Evolutionary conservation across 2,888 invertebrate species (phyloP).

Genomic region (Plagiodera versicolora): DNA sequence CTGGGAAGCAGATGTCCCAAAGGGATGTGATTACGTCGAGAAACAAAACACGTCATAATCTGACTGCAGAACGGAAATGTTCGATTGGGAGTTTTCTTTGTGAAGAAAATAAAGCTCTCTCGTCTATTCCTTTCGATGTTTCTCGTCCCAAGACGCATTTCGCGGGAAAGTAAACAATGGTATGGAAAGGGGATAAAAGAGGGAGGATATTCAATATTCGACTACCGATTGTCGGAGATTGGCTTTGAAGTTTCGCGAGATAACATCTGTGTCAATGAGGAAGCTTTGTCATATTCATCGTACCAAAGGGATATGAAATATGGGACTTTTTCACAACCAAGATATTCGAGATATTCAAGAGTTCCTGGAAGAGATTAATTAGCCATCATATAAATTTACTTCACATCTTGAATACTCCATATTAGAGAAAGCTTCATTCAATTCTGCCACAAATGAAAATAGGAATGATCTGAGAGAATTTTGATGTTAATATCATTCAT

Average conservation of each 20-base stretch:
- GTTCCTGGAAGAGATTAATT: too few relatives aligned
- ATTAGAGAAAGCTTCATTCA: too few relatives aligned
- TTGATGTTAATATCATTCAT: too few relatives aligned
- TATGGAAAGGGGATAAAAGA: background rate
- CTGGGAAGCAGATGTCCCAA: constrained; percentile 28
- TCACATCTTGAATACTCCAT: too few relatives aligned
- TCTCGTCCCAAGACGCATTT: constrained; percentile 11
- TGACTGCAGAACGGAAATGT: constrained; percentile 42
- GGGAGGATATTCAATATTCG: background rate
- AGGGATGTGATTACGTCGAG: constrained; percentile 39
- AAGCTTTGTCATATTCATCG: background rate
- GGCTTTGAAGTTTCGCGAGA: background rate
- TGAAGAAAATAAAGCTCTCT: constrained; percentile 22
- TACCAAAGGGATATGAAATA: background rate
- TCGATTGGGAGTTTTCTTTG: constrained; percentile 44
- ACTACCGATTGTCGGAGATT: background rate
- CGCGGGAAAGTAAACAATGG: constrained; percentile 4
- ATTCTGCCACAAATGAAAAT: too few relatives aligned
- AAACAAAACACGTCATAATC: constrained; percentile 43
- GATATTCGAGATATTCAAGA: too few relatives aligned
- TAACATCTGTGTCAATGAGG: background rate
- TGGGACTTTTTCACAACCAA: too few relatives aligned
- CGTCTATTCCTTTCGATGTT: constrained; percentile 12
- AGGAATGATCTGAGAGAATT: too few relatives aligned
- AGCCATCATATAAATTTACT: too few relatives aligned